Conservation (phyloP, 2,888 invertebrate species). For the Epinotia ramella region DNA sequence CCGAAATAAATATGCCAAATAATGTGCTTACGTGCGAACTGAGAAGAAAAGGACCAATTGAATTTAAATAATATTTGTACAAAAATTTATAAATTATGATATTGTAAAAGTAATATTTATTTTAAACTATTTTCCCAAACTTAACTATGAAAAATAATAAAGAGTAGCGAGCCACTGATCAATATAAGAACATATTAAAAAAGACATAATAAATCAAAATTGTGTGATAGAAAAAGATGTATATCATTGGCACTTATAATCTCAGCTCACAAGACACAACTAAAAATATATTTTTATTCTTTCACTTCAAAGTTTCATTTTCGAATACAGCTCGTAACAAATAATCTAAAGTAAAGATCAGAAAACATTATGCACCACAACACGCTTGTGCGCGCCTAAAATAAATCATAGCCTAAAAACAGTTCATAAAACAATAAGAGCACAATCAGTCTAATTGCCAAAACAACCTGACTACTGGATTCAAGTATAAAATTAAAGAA, state of each 20-base stretch:
- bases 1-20: constrained; percentile 22
- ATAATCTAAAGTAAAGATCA: constrained; percentile 47
- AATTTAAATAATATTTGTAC: neutral
- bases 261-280: neutral
- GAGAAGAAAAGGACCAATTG: constrained; percentile 8
- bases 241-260: neutral
- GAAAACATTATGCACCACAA: constrained; percentile 74
- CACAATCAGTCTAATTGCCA: neutral
- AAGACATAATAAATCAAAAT: too few species aligned
- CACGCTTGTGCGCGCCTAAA: constrained; percentile 53
- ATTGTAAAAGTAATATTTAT: neutral
- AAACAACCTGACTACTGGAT: neutral
- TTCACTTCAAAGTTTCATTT: neutral
- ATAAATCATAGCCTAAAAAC: constrained; percentile 75
- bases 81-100: neutral
- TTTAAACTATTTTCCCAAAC: neutral
- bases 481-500: neutral
- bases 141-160: neutral
- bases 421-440: constrained; percentile 19
- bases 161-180: neutral
- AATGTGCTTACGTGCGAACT: neutral
- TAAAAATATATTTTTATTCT: neutral
- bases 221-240: neutral
- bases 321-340: constrained; percentile 1
- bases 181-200: too few species aligned